Conservation (phyloP, 1,140 invertebrate genomes). For the Drosophila ohnishii region DNA sequence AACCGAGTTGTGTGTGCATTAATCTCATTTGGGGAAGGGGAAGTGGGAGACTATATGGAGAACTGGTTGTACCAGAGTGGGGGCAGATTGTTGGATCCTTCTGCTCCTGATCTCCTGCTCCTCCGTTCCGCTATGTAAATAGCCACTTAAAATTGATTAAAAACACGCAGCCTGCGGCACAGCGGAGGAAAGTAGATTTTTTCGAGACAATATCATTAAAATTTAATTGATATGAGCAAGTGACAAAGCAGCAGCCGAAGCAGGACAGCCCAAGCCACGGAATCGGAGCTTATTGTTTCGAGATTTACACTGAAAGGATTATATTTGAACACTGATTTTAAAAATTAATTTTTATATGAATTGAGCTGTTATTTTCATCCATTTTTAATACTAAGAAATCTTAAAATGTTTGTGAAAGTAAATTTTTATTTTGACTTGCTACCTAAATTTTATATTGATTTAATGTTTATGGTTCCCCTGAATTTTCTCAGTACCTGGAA, state of each 20-base stretch:
- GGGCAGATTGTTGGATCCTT: conserved; percentile 2
- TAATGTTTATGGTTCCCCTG: neutral
- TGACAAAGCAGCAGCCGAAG: conserved; percentile 69
- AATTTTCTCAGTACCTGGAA: conserved; percentile 9
- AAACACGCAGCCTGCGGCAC: conserved; percentile 63
- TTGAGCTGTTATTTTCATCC: neutral
- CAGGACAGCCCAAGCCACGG: conserved; percentile 8
- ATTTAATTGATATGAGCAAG: conserved; percentile 79
- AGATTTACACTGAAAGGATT: conserved; percentile 2
- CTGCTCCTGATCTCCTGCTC: neutral
- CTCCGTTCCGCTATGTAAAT: conserved; percentile 60
- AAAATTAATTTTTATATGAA: neutral
- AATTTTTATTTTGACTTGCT: neutral
- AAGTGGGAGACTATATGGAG: conserved; percentile 14
- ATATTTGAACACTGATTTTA: neutral
- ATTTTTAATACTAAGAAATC: too few relatives aligned
- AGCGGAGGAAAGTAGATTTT: conserved; percentile 17
- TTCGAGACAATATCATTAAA: conserved; percentile 75
- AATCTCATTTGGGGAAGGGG: conserved; percentile 40
- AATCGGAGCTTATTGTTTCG: conserved; percentile 6
- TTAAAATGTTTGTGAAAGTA: too few relatives aligned
- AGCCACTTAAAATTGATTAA: conserved; percentile 80
- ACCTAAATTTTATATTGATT: neutral
- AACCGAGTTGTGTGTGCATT: conserved; percentile 34
- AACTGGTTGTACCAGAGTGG: conserved; percentile 20